A percentile compares a stretch with the other conserved stretches of the same genome.
These are phyloP conservation scores for Silurus lanzhouensis DNA, from an alignment of 2,797 vertebrate genomes.

Conservation along the genomic window DNA sequence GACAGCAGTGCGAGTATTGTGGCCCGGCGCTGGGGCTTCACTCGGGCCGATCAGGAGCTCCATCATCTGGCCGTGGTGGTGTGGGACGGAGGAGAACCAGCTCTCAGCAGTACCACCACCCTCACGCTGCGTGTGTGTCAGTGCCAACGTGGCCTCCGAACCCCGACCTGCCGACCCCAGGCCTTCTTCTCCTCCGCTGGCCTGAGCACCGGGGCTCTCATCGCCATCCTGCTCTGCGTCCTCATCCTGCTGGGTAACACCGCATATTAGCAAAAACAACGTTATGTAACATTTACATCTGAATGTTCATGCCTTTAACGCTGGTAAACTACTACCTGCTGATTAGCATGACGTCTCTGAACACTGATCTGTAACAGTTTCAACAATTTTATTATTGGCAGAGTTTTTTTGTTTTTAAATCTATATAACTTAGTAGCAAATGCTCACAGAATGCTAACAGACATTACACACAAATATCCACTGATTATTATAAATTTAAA, in stretches of 20 bases:
- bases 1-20: constrained; percentile 88
- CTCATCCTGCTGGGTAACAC: constrained; percentile 88
- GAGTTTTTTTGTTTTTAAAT: not conserved
- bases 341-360: not conserved
- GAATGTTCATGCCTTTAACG: too few relatives aligned
- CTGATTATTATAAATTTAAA: too few relatives aligned
- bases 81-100: constrained; percentile 84
- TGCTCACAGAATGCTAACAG: not conserved
- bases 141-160: constrained; percentile 79
- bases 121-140: constrained; percentile 87
- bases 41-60: constrained; percentile 76
- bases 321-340: not conserved
- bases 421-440: not conserved
- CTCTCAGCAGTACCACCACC: constrained; percentile 87
- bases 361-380: not conserved
- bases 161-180: constrained; percentile 82
- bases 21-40: constrained; percentile 80
- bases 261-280: not conserved
- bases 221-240: constrained; percentile 90
- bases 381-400: not conserved
- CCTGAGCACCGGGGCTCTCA: constrained; percentile 88
- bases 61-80: constrained; percentile 86
- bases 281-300: not conserved
- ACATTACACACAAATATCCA: not conserved
- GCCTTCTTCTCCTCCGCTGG: constrained; percentile 89